Base-by-base conservation (phyloP, 1,140 invertebrate genomes). In the Marisa cornuarietis region DNA sequence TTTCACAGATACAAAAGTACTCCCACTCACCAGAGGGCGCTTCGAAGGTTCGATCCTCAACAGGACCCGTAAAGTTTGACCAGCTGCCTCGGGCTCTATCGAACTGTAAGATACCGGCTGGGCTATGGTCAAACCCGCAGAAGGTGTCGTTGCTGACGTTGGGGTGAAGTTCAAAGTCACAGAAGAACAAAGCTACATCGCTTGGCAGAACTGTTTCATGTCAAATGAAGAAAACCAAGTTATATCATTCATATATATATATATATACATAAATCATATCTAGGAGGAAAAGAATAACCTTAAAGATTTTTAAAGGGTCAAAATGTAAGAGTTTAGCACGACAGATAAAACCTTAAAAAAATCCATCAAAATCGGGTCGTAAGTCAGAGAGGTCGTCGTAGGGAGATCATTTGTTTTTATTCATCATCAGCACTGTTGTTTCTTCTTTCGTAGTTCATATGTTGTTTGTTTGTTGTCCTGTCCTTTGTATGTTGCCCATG, bases 21-120 rank as follows among this genome's bases (percentile, higher is more conserved):
- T 42, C 31, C 31, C n/a, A 20, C 49, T 78, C 83, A 85, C 84
- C 84, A 54, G 69, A 62, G 2, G 74, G 74, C 10, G 83, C 65
- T 1, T 83, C 84, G 62, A 77, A 81, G 11, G 84, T 82, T 63
- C 84, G 84, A 63, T 85, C 84, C 49, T 81, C 80, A 22, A 71
- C 24, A 51, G 84, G 84, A 24, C 84, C 84, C 0, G 82, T 80
- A 18, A 49, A 26, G 13, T 71, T 62, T n/a, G 69, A 61, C 18
- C 75, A 42, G 49, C 24, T 49, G 3, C 80, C 69, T 4, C 51
- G 74, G 11, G 76, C 76, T 11, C 51, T 62, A 63, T 79, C 81
- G 26, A 79, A 78, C 0, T 73, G 66, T 14, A 58, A 20, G 10
- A 54, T 13, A 0, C n/a, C 31, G 31, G 6, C n/a, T 14, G 63